Conservation (phyloP, 2,113 vertebrate species). For the Pseudorasbora parva region DNA sequence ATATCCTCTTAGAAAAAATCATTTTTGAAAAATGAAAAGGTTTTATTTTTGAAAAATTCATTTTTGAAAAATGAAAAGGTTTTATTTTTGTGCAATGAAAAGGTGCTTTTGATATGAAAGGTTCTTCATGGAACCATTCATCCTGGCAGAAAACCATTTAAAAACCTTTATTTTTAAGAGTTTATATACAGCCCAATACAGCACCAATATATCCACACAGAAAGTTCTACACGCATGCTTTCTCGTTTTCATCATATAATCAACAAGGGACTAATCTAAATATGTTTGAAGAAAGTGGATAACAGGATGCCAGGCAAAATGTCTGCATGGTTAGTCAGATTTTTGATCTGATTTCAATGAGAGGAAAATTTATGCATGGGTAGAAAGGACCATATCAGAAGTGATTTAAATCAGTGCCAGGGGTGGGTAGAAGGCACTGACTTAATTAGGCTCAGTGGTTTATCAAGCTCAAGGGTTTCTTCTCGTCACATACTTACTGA, state of each 20-base stretch:
- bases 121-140: too few relatives aligned
- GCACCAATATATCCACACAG: neutral
- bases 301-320: conserved; percentile 13
- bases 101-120: too few relatives aligned
- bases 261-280: neutral
- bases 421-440: conserved; percentile 59
- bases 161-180: too few relatives aligned
- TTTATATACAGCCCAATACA: neutral
- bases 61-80: too few relatives aligned
- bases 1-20: too few relatives aligned
- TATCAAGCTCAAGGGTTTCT: conserved; percentile 68
- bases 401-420: conserved; percentile 65
- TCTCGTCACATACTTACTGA: conserved; percentile 56
- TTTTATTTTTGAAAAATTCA: too few relatives aligned
- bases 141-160: too few relatives aligned
- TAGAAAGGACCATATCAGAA: conserved; percentile 65
- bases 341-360: conserved; percentile 61
- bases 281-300: conserved; percentile 29
- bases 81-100: too few relatives aligned
- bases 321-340: conserved; percentile 15
- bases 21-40: too few relatives aligned
- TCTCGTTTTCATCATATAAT: neutral
- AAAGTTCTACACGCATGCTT: neutral
- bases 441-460: conserved; percentile 70
- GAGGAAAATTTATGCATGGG: conserved; percentile 65